Percentiles rank a stretch among this genome's conserved stretches.
Conservation (phyloP, 1,140 invertebrate genomes). For the Adelges cooleyi region DNA sequence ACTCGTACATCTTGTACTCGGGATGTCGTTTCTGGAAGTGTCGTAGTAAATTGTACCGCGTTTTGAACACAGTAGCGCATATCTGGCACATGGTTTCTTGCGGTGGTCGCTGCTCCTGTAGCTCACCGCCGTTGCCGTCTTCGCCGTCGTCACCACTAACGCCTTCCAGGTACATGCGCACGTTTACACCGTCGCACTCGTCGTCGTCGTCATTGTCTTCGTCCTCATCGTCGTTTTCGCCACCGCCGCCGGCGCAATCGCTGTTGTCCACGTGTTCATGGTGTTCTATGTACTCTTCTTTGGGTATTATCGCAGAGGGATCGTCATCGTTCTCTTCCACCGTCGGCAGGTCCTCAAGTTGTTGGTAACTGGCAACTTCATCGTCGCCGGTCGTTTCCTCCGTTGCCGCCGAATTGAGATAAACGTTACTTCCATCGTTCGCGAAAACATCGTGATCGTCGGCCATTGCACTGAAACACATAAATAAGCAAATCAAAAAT, state of each 20-base stretch:
- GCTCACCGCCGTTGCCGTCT: background rate
- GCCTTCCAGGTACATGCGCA: background rate
- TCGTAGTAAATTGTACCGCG: slow-evolving; percentile 36
- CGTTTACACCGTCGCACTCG: background rate
- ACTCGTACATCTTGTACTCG: slow-evolving; percentile 31
- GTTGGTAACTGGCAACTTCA: no score
- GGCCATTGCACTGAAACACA: no score
- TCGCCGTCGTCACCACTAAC: background rate
- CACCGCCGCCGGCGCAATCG: background rate
- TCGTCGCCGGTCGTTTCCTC: background rate
- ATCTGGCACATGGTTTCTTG: slow-evolving; percentile 38
- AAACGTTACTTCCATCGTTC: background rate
- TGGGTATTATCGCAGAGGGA: background rate
- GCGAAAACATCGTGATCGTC: background rate
- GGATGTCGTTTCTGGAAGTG: slow-evolving; percentile 19
- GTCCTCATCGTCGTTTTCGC: background rate
- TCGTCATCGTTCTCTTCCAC: background rate
- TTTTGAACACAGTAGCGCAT: slow-evolving; percentile 41
- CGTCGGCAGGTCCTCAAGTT: no score
- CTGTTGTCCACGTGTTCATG: background rate
- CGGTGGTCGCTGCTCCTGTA: background rate
- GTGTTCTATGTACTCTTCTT: no score
- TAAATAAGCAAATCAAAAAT: no score
- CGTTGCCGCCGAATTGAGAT: background rate
- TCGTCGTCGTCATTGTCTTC: background rate